Conservation (phyloP, 53 echinoderm and acorn worm genomes). For the Antedon mediterranea region DNA sequence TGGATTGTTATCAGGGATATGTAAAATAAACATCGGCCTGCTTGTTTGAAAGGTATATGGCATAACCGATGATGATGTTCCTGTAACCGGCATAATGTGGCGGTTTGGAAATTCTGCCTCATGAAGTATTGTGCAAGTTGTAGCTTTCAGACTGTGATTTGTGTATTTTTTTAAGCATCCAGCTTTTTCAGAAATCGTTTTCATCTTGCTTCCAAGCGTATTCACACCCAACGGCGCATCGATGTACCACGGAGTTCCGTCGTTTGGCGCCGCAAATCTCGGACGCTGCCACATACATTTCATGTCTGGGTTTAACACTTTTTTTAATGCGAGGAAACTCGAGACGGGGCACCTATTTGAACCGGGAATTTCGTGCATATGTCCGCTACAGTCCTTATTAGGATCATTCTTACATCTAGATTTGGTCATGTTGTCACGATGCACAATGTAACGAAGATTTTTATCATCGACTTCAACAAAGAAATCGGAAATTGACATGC, state of each 20-base stretch:
- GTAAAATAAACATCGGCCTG: no score
- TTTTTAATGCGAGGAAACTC: neutral
- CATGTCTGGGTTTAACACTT: neutral
- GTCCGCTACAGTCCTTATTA: neutral
- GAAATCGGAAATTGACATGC: neutral
- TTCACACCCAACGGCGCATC: neutral
- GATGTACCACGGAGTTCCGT: neutral
- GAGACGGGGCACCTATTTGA: neutral
- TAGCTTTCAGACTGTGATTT: neutral
- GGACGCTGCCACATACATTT: neutral
- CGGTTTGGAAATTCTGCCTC: neutral
- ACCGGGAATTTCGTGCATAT: neutral
- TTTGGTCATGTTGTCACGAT: neutral
- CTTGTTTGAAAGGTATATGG: no score
- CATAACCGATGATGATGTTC: no score
- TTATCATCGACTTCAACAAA: neutral
- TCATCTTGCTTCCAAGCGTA: neutral
- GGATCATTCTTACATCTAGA: neutral
- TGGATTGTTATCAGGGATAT: no score
- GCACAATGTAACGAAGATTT: neutral
- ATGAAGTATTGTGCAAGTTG: slow-evolving; percentile 10
- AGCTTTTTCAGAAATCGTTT: neutral
- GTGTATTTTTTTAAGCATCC: neutral
- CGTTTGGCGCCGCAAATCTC: neutral
- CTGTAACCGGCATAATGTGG: slow-evolving; percentile 10